Percentiles rank a stretch among this genome's conserved stretches.
phyloP scores from a whole-genome alignment of 2,797 vertebrate genomes.

The Gymnodraco acuticeps region DNA sequence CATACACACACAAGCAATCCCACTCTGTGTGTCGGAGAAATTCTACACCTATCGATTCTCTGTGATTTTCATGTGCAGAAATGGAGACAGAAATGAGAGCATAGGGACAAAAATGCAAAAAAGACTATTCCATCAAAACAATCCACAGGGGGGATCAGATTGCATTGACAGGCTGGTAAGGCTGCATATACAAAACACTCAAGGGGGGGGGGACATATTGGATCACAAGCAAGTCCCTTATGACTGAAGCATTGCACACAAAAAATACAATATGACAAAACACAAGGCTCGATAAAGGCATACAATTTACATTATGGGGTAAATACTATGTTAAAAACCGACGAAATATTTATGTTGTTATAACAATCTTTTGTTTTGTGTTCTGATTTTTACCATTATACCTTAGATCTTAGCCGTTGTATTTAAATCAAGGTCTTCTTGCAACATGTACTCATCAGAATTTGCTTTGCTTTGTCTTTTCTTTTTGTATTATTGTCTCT shows the following conservation, averaged over 20 bases:
- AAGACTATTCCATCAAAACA: slow-evolving; percentile 51
- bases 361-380: neutral
- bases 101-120: slow-evolving; percentile 36
- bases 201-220: neutral
- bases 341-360: neutral
- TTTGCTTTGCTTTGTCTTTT: neutral
- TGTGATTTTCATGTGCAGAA: slow-evolving; percentile 54
- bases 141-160: slow-evolving; percentile 37
- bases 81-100: slow-evolving; percentile 51
- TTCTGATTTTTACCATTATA: neutral
- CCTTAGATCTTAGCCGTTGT: neutral
- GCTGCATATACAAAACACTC: slow-evolving; percentile 28
- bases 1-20: slow-evolving; percentile 35
- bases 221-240: slow-evolving; percentile 26
- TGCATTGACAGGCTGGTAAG: slow-evolving; percentile 40
- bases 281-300: slow-evolving; percentile 15
- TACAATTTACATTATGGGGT: slow-evolving; percentile 6
- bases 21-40: slow-evolving; percentile 41
- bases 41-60: slow-evolving; percentile 63
- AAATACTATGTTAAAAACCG: neutral
- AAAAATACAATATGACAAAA: slow-evolving; percentile 13
- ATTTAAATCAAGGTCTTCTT: neutral
- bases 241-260: neutral
- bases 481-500: no score
- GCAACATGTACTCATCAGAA: neutral